A percentile compares a stretch with the other conserved stretches of the same genome.
Conservation (phyloP, 1,140 invertebrate genomes). For the Caenorhabditis remanei region DNA sequence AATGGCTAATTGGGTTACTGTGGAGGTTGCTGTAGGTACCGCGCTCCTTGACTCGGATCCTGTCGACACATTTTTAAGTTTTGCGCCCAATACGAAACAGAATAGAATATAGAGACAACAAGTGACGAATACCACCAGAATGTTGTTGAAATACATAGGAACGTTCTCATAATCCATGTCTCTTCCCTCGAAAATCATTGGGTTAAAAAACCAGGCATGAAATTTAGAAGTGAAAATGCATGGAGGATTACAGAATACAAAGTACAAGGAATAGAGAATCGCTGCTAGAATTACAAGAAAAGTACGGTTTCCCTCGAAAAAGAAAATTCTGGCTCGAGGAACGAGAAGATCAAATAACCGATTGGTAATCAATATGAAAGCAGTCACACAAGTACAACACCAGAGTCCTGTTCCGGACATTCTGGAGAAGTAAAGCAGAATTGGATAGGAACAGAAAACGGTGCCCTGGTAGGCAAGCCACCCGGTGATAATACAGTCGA, state of each 20-base stretch:
- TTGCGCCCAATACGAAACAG: not conserved
- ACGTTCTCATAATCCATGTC: not conserved
- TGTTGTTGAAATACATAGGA: not conserved
- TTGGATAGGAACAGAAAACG: constrained; percentile 26
- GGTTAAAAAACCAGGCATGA: not conserved
- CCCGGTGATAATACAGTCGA: constrained; percentile 25
- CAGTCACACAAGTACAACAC: not conserved
- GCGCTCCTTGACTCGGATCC: not conserved
- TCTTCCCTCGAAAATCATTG: not conserved
- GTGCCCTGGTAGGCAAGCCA: constrained; percentile 7
- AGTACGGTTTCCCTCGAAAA: not conserved
- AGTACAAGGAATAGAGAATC: not conserved
- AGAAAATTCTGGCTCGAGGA: not conserved
- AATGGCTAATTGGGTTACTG: no score
- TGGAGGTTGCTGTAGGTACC: no score
- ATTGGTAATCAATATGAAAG: not conserved
- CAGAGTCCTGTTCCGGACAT: not conserved
- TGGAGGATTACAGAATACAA: not conserved
- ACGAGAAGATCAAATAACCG: not conserved
- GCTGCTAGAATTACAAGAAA: not conserved
- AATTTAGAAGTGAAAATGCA: not conserved
- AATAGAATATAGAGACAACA: not conserved
- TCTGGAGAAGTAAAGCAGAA: not conserved
- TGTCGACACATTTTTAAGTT: not conserved
- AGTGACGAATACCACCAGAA: not conserved